Percentiles rank a stretch among this genome's conserved stretches.
Conservation (phyloP, 2,888 invertebrate genomes). For the Drosophila limbata region DNA sequence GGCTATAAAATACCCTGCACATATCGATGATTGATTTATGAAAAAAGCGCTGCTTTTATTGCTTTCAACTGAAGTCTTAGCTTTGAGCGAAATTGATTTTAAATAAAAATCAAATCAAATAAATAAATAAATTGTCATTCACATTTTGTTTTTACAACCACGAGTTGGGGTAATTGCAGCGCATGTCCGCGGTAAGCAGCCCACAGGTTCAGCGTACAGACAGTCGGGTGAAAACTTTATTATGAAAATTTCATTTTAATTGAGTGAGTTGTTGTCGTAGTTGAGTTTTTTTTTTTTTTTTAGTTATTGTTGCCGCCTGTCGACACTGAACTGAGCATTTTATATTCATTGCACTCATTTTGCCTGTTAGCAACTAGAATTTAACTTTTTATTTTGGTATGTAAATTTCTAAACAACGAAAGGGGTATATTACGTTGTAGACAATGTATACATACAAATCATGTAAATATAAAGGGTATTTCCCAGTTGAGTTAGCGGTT, state of each 20-base stretch:
- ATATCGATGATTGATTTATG: background rate
- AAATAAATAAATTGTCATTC: too few species aligned
- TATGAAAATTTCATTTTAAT: constrained; percentile 81
- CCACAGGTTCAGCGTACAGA: constrained; percentile 29
- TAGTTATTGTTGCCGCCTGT: constrained; percentile 14
- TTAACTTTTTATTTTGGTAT: constrained; percentile 2
- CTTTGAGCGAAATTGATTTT: background rate
- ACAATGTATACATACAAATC: background rate
- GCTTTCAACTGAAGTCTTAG: background rate
- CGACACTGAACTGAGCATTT: constrained; percentile 27
- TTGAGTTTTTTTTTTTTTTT: constrained; percentile 17
- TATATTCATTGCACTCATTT: constrained; percentile 49
- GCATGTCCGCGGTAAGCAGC: constrained; percentile 47
- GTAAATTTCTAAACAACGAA: background rate
- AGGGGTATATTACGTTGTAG: background rate
- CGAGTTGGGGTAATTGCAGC: constrained; percentile 48
- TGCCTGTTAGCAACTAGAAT: constrained; percentile 16
- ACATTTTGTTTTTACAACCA: constrained; percentile 17
- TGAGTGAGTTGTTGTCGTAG: constrained; percentile 49
- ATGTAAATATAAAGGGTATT: too few species aligned
- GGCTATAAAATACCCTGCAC: constrained; percentile 15
- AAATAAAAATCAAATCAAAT: too few species aligned
- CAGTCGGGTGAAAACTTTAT: constrained; percentile 60
- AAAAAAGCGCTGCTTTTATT: background rate
- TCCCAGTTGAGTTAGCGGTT: too few species aligned